Conservation (phyloP, 2,797 vertebrate species). For the Luscinia luscinia region DNA sequence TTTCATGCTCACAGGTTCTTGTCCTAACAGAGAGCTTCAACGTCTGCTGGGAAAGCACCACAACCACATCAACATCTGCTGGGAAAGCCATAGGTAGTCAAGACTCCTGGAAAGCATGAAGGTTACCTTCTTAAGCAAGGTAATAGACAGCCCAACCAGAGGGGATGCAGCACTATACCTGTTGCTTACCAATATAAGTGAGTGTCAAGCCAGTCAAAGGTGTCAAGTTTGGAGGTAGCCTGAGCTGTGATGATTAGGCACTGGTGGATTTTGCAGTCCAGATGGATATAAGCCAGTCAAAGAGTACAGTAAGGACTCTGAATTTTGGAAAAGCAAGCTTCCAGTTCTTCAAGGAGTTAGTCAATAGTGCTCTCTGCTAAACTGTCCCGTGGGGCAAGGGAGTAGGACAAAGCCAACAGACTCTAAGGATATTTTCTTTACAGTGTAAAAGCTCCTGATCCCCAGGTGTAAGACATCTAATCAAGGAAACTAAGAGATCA, state of each 20-base stretch:
- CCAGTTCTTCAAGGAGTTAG: background rate
- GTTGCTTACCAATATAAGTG: background rate
- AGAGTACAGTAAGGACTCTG: background rate
- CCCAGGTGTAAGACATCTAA: background rate
- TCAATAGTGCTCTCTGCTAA: background rate
- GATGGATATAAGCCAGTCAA: background rate
- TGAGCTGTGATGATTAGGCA: too few species aligned
- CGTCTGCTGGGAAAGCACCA: background rate
- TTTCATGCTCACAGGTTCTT: fast-evolving
- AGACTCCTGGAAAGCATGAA: background rate
- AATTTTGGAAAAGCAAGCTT: background rate
- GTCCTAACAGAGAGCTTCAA: background rate
- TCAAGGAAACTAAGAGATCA: background rate
- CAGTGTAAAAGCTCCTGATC: fast-evolving
- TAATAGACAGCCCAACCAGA: background rate
- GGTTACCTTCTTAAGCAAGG: background rate
- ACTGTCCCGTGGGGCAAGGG: background rate
- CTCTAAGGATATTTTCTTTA: background rate
- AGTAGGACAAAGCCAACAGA: background rate
- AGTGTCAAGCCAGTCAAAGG: background rate
- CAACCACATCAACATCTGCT: background rate
- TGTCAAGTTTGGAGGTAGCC: background rate
- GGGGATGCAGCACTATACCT: too few species aligned
- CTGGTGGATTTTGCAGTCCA: background rate
- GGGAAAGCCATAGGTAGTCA: background rate